Base-by-base conservation (phyloP, 2,888 invertebrate genomes). In the Griposia aprilina region DNA sequence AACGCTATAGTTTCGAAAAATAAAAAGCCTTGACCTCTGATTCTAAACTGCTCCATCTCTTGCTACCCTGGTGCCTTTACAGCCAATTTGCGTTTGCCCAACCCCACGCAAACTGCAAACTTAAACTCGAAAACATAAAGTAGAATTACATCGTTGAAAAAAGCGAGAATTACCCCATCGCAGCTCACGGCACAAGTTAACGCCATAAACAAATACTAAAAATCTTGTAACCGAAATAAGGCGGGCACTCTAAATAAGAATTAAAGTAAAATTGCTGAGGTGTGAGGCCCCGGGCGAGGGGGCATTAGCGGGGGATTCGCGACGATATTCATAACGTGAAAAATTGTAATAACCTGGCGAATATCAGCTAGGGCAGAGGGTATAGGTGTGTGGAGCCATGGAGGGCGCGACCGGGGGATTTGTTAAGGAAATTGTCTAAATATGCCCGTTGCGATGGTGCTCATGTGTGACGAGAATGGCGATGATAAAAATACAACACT, bases 321-420 rank as follows among this genome's bases (percentile, higher is more conserved):
- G 93, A 93, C 95, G 95, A 96, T 97, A 97, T 97, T 97, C 97
- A 97, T 97, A 97, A 97, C 93, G 96, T 95, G 95, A 95, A 95
- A 97, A 97, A 97, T 97, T 97, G 96, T 97, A 97, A 97, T 97
- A 96, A 96, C 96, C 96, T 93, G 92, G 93, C 91, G 94, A 93
- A 94, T 95, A 94, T 94, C 93, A 92, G 93, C 91, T 91, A 92
- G 94, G 94, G 94, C 92, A 93, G 90, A 91, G 81, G 90, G 92
- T 82, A 74, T 69, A 92, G 93, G 93, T 94, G 93, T 94, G 94
- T 93, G 92, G 48, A 60, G 73, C 62, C 26, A 20, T 10, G 88
- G 92, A 93, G 95, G 95, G 95, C 92, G 92, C 89, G 92, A 90
- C 89, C 85, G 89, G 91, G 93, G 94, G 93, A 93, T 93, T 94